Conservation (phyloP, 2,797 vertebrate genomes). For the Myotis daubentonii region DNA sequence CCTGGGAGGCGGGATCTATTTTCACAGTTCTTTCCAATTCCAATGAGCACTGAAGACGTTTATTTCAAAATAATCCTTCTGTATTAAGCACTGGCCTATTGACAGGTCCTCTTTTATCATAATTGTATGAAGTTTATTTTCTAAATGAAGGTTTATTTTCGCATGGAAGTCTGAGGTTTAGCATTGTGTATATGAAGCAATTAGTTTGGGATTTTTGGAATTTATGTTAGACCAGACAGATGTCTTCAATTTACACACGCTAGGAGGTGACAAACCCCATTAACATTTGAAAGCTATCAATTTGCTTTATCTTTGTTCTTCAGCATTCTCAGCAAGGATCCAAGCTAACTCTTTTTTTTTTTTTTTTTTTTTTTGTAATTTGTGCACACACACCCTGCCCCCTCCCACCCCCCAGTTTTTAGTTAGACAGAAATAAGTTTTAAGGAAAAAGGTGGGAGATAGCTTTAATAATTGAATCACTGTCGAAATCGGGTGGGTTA, state of each 20-base stretch:
- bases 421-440: background rate
- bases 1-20: slow-evolving; percentile 34
- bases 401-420: background rate
- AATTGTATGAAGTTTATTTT: slow-evolving; percentile 77
- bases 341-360: background rate
- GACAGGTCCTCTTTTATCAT: slow-evolving; percentile 73
- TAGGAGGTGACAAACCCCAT: slow-evolving; percentile 80
- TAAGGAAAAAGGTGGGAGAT: background rate
- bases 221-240: slow-evolving; percentile 79
- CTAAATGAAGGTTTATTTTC: slow-evolving; percentile 81
- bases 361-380: background rate
- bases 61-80: slow-evolving; percentile 79
- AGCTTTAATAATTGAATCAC: slow-evolving; percentile 22
- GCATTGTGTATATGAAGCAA: slow-evolving; percentile 79
- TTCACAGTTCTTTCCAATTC: slow-evolving; percentile 74
- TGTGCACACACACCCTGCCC: too few relatives aligned
- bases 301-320: slow-evolving; percentile 79
- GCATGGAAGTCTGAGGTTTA: slow-evolving; percentile 77
- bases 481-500: background rate
- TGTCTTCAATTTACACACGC: slow-evolving; percentile 82
- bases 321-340: slow-evolving; percentile 49
- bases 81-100: slow-evolving; percentile 75
- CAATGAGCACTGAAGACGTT: slow-evolving; percentile 75
- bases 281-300: slow-evolving; percentile 79
- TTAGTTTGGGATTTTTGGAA: slow-evolving; percentile 81